A percentile compares a stretch with the other conserved stretches of the same genome.
These are phyloP conservation scores for Hemicentrotus pulcherrimus DNA, from an alignment of 35 echinoderm and acorn worm species.

Conservation along the genomic window DNA sequence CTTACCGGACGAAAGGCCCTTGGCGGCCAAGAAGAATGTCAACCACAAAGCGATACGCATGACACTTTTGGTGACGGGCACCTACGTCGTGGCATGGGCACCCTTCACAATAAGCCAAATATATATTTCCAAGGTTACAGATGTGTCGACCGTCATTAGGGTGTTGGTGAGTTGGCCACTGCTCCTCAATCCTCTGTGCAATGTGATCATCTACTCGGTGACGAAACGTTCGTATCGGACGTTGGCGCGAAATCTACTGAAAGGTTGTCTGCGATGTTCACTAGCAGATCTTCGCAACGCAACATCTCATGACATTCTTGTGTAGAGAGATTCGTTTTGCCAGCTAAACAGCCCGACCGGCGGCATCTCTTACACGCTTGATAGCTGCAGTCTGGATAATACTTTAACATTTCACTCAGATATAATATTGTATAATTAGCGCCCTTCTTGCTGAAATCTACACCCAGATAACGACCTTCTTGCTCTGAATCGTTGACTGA, in stretches of 20 bases:
- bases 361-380: too few species aligned
- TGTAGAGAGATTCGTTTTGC: neutral
- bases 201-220: conserved; percentile 19
- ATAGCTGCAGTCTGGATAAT: too few species aligned
- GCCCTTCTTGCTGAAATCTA: too few species aligned
- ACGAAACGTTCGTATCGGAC: conserved; percentile 21
- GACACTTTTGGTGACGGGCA: conserved; percentile 30
- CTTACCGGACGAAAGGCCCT: neutral
- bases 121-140: neutral
- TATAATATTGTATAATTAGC: too few species aligned
- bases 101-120: conserved; percentile 26
- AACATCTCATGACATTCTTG: neutral
- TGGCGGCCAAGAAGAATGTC: neutral
- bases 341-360: too few species aligned
- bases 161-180: conserved; percentile 25
- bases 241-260: neutral
- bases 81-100: conserved; percentile 16
- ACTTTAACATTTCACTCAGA: too few species aligned
- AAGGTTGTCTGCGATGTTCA: conserved; percentile 2
- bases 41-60: neutral
- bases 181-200: conserved; percentile 8
- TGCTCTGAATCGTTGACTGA: too few species aligned
- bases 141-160: neutral
- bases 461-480: too few species aligned
- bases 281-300: conserved; percentile 2